A percentile compares a stretch with the other conserved stretches of the same genome.
Evolutionary conservation across 35 echinoderm and acorn worm species (phyloP).

Genomic region (Lytechinus variegatus): DNA sequence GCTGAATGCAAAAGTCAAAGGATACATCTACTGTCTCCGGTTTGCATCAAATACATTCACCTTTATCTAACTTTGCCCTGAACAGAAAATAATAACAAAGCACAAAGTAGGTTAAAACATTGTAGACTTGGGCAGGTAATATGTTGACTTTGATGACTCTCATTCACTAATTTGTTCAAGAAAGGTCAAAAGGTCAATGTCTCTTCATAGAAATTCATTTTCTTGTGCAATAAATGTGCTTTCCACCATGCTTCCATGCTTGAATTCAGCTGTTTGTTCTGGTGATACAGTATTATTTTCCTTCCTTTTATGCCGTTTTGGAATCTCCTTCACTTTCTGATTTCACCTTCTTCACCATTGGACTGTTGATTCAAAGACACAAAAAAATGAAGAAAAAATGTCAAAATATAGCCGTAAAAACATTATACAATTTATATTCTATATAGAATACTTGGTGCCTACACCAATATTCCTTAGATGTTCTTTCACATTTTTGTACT

Average conservation of each 20-base stretch:
- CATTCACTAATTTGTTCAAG: not conserved
- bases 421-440: no score
- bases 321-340: not conserved
- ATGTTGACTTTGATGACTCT: not conserved
- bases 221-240: not conserved
- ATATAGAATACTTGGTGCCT: no score
- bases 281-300: not conserved
- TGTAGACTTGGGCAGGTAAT: not conserved
- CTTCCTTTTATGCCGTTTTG: not conserved
- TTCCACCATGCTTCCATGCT: not conserved
- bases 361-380: not conserved
- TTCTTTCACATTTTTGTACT: no score
- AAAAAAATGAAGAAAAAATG: not conserved
- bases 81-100: not conserved
- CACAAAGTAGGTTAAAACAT: not conserved
- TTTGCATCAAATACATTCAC: not conserved
- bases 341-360: constrained; percentile 17
- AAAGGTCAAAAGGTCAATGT: not conserved
- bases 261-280: not conserved
- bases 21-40: not conserved
- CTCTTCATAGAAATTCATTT: not conserved
- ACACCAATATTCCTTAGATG: no score
- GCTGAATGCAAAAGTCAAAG: not conserved
- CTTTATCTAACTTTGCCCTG: not conserved
- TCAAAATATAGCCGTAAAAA: not conserved